Percentiles rank a stretch among this genome's conserved stretches.
Evolutionary conservation across 2,888 invertebrate genomes (phyloP).

Genomic region (Drosophila phalerata): DNA sequence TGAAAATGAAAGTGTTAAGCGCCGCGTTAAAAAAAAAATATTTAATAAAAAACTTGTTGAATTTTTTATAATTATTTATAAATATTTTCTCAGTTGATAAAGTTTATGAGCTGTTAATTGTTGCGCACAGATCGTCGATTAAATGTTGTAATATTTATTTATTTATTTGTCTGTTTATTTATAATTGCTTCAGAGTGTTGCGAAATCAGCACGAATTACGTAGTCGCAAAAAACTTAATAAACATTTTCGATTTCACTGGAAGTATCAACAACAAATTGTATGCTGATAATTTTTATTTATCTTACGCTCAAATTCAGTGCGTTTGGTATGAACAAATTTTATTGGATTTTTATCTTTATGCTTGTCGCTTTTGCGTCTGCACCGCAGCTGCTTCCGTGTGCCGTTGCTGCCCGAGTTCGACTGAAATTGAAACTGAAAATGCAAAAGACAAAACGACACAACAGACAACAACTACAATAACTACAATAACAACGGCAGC

Average conservation of each 20-base stretch:
- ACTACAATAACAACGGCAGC: conserved; percentile 23
- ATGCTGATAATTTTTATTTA: conserved; percentile 23
- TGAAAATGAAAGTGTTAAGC: conserved; percentile 79
- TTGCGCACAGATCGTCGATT: conserved; percentile 36
- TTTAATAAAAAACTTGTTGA: conserved; percentile 15
- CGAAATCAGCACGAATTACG: conserved; percentile 50
- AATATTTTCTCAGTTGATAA: conserved; percentile 8
- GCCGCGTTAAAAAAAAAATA: conserved; percentile 42
- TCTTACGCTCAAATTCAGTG: conserved; percentile 25
- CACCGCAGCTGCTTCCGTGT: conserved; percentile 73
- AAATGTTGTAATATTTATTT: conserved; percentile 66
- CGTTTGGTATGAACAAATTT: conserved; percentile 12
- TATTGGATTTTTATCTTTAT: conserved; percentile 14
- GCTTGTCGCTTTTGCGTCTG: conserved; percentile 45
- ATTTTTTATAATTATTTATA: conserved; percentile 20
- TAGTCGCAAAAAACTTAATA: conserved; percentile 28
- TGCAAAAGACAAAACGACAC: conserved; percentile 73
- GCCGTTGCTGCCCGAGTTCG: conserved; percentile 77
- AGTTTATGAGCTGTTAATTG: conserved; percentile 40
- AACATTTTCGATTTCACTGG: conserved; percentile 63
- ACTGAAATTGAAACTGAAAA: conserved; percentile 79
- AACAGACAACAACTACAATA: conserved; percentile 33
- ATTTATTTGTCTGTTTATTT: conserved; percentile 38
- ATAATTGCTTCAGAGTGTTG: conserved; percentile 36
- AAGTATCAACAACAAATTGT: conserved; percentile 22